Evolutionary conservation across 2,888 invertebrate genomes (phyloP), one percentile per base, ranked within the genome.

Genomic region (Sphaeridia pumilis): DNA sequence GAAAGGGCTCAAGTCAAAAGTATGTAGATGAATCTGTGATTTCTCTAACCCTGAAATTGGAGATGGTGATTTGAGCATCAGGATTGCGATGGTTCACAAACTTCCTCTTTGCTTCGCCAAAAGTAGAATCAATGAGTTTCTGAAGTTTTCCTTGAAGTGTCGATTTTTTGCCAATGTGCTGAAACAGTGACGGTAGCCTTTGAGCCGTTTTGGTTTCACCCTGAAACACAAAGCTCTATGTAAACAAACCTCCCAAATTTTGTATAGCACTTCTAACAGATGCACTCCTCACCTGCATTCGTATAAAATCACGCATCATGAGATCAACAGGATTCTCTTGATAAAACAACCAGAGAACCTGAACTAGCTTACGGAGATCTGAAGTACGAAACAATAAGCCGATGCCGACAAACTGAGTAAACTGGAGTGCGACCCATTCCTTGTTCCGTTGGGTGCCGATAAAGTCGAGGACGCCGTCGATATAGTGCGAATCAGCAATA

Each of bases 61-160:
- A 12, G 12, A n/a, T 25, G 10, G 66, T 55, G 12, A 72, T 58
- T 26, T 63, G 65, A 0, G 70, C 72, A 3, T 66, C 58, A 1
- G 72, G 72, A 57, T 71, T 70, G 45, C 66, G 64, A 14, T 68
- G 68, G 35, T 60, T 60, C 52, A 66, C 57, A 54, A 56, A 60
- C 26, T 62, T 54, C 14, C 63, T 41, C 25, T 57, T 55, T n/a
- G 53, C 58, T 35, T 57, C 54, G 45, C 61, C 63, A 58, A 68
- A 69, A 2, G 66, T 67, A 28, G 60, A 61, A 53, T 70, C 70
- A 47, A 66, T 66, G 10, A 68, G 61, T 22, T 66, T 67, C 52
- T 70, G 69, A 42, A 67, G 62, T 59, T 70, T 69, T 31, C 66
- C 65, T 48, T 65, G 61, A 52, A 67, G 67, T 10, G 67, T 71